phyloP scores from a whole-genome alignment of 2,888 invertebrate genomes.

The Hirtodrosophila duncani region DNA sequence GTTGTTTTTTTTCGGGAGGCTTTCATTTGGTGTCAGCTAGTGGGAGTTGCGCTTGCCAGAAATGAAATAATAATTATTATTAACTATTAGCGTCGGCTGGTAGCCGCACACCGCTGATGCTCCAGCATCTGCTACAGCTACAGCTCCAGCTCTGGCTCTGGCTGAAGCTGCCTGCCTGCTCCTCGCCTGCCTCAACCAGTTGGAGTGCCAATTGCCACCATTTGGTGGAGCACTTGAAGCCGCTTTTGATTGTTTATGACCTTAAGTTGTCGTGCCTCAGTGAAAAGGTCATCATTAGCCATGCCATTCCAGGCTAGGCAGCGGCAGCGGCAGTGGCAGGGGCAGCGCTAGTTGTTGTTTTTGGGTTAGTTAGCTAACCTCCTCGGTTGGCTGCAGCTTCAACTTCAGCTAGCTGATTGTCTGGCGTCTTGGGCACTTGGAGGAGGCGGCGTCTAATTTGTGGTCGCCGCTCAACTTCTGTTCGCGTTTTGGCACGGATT shows the following conservation, averaged over 20 bases:
- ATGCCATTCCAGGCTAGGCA: conserved; percentile 5
- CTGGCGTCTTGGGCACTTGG: not conserved
- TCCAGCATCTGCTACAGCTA: conserved; percentile 14
- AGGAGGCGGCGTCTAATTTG: conserved; percentile 69
- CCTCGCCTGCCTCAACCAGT: conserved; percentile 13
- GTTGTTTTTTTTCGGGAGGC: conserved; percentile 30
- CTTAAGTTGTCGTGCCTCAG: conserved; percentile 75
- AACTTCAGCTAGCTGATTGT: conserved; percentile 32
- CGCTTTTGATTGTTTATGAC: conserved; percentile 75
- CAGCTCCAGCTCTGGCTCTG: not conserved
- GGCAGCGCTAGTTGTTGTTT: conserved; percentile 43
- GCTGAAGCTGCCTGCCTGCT: not conserved
- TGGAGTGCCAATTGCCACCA: conserved; percentile 59
- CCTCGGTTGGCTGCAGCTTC: not conserved
- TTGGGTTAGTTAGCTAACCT: conserved; percentile 3
- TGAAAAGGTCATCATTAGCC: conserved; percentile 75
- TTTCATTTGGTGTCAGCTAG: conserved; percentile 71
- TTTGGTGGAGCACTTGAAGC: conserved; percentile 36
- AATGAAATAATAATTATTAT: conserved; percentile 75
- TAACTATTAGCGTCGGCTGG: conserved; percentile 70
- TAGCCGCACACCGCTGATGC: conserved; percentile 32
- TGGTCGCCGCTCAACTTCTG: conserved; percentile 60
- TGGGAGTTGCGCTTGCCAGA: conserved; percentile 70
- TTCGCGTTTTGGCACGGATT: conserved; percentile 44
- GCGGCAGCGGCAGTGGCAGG: conserved; percentile 16